Base-by-base conservation (phyloP, 2,888 invertebrate genomes). In the Hedychridium roseum region DNA sequence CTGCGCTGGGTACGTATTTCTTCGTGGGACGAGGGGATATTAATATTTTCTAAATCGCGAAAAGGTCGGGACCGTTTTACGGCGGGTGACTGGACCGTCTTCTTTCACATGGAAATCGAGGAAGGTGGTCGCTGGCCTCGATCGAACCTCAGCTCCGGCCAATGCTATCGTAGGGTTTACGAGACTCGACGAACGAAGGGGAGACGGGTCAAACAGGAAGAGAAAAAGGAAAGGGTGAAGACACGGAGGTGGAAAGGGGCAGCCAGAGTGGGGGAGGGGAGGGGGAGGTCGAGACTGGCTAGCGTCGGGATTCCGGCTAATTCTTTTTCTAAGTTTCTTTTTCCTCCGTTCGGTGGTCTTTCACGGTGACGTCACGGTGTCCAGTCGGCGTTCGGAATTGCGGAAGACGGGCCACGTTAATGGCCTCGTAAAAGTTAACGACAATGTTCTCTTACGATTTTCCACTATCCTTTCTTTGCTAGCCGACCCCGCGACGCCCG, bases 381-480 rank as follows among this genome's bases (percentile, higher is more conserved):
- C 74, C 76, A 74, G 73, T 60, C 61, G 50, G 47, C 43, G 56
- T 59, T 57, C 57, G 62, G 60, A 69, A 70, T 65, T 66, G 65
- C 73, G 73, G 73, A 75, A 75, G 74, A 72, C 70, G 70, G 54
- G 66, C n/a, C 66, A 73, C 76, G 74, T 78, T 78, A 78, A 78
- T 73, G 71, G 68, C 73, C 59, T 76, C 78, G 71, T 78, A 78
- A 78, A 78, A 77, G 75, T 77, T 77, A 76, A 78, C 76, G 77
- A 77, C 76, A 74, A 75, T 76, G 78, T 76, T 70, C 74, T 67
- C 68, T 65, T 67, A 69, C 75, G 68, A 73, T 72, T 71, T 68
- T 64, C 64, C 63, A 60, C 64, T 51, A 57, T 62, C 58, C 62
- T 64, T 61, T 57, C 63, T 48, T n/a, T n/a, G n/a, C n/a, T n/a